Percentiles rank a stretch among this genome's conserved stretches.
Conservation (phyloP, 2,888 invertebrate genomes). For the Conops quadrifasciatus region DNA sequence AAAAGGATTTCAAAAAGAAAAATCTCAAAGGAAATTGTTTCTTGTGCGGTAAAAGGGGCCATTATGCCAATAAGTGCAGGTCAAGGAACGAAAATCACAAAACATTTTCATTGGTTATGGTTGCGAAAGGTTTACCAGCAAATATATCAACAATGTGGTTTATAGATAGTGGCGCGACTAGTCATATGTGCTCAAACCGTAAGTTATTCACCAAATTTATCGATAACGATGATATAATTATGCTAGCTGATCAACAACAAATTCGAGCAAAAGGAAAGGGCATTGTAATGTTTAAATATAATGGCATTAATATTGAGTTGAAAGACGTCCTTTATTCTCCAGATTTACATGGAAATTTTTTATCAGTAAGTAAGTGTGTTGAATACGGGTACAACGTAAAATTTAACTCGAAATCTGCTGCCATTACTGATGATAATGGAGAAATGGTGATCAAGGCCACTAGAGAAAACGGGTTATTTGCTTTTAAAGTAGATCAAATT, state of each 20-base stretch:
- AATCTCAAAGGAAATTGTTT: slow-evolving; percentile 29
- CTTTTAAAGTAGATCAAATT: background rate
- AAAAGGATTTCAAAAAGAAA: background rate
- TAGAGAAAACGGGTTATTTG: slow-evolving; percentile 1
- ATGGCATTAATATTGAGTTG: background rate
- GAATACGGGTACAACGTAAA: background rate
- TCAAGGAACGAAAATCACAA: too few relatives aligned
- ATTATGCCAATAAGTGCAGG: slow-evolving; percentile 24
- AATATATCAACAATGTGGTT: too few relatives aligned
- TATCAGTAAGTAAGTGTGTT: background rate
- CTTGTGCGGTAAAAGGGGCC: slow-evolving; percentile 32
- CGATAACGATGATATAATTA: background rate
- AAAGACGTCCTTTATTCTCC: background rate
- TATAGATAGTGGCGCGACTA: background rate
- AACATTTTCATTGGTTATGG: too few relatives aligned
- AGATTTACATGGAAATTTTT: background rate
- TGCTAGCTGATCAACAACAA: background rate
- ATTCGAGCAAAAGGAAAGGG: background rate
- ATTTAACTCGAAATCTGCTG: background rate
- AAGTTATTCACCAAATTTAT: background rate
- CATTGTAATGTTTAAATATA: background rate
- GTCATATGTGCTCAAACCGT: background rate
- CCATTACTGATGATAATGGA: background rate
- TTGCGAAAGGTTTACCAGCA: too few relatives aligned
- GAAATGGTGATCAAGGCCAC: background rate